A percentile compares a stretch with the other conserved stretches of the same genome.
These are phyloP conservation scores for Hypsibius dujardini DNA, from an alignment of 1,140 invertebrate species.

Conservation along the genomic window DNA sequence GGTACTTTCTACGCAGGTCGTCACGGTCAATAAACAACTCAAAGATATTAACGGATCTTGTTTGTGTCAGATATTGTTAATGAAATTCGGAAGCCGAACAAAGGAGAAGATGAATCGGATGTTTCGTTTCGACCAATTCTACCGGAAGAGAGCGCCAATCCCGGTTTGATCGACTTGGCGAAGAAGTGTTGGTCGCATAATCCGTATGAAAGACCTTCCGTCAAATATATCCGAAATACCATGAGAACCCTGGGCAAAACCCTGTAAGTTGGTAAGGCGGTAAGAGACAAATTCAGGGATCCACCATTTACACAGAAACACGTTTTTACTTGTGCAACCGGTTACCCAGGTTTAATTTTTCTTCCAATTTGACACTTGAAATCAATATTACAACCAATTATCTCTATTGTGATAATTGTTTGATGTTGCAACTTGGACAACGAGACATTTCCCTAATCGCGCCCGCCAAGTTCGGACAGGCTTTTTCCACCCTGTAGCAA, in stretches of 20 bases:
- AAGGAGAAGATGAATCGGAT: background rate
- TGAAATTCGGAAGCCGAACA: background rate
- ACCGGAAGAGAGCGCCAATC: background rate
- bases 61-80: background rate
- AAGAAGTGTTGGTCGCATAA: background rate
- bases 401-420: no score
- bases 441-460: no score
- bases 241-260: background rate
- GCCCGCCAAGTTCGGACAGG: no score
- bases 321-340: no score
- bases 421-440: no score
- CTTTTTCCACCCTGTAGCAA: no score
- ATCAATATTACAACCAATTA: no score
- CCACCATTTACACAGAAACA: background rate
- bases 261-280: background rate
- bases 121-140: constrained; percentile 5
- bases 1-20: background rate
- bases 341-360: no score
- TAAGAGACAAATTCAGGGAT: background rate
- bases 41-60: background rate
- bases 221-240: background rate
- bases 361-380: no score
- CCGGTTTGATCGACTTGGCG: background rate
- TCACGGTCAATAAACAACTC: background rate
- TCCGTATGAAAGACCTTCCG: background rate